Evolutionary conservation across 2,797 vertebrate genomes (phyloP), one percentile per base, ranked within the genome.

Genomic region (Sebastes variabilis): DNA sequence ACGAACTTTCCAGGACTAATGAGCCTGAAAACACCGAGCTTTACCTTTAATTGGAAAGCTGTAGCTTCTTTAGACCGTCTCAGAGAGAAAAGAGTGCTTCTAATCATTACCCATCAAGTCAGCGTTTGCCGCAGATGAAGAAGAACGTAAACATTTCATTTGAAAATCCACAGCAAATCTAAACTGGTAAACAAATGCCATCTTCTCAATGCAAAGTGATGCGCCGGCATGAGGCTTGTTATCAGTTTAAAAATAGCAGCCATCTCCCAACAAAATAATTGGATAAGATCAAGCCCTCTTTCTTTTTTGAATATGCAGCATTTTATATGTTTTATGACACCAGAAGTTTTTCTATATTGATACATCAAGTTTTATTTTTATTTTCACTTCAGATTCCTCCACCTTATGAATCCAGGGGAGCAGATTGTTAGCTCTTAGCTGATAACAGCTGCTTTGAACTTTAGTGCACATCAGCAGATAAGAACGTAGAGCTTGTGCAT

Each of bases 21-120:
- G 80, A 83, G 78, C 67, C 67, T 72, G 49, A 77, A 83, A 76
- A 80, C 13, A 25, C 30, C 9, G 2, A 24, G 52, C 42, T 66
- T 79, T 80, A 76, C 70, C 79, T 75, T 78, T 80, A 85, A 83
- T 83, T 82, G 80, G 80, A 76, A 72, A 72, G 81, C 74, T 29
- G 27, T 16, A 20, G 72, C 61, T 72, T 34, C 66, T 86, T 70
- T 6, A 58, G 59, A 60, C 49, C 18, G 14, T 46, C 13, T 18
- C 6, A 24, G 18, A 54, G 22, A 6, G 11, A 52, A 52, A 52
- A 20, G 11, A 16, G 3, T 4, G 32, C 62, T 22, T 62, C 25
- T 81, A 66, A 84, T 79, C 64, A 38, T 75, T 3, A 69, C 62
- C 71, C 74, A 73, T 81, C 77, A 77, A 66, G 66, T 79, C 10